These are phyloP conservation scores for Solen grandis DNA, from an alignment of 1,140 invertebrate species.

Conservation along the genomic window DNA sequence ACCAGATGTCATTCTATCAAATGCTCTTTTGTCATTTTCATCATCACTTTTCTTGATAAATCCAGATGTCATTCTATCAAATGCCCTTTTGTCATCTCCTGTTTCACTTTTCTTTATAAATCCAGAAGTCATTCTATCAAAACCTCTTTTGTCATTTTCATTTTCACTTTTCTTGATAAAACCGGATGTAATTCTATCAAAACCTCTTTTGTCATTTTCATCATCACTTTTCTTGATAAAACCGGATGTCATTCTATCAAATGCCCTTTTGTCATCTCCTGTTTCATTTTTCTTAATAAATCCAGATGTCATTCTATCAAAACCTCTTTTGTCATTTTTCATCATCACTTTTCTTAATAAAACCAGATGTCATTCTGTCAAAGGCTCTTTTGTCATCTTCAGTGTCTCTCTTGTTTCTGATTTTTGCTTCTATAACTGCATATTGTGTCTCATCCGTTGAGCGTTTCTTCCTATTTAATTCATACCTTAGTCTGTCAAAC, in stretches of 20 bases:
- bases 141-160: background rate
- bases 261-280: background rate
- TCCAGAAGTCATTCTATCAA: slow-evolving; percentile 32
- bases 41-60: slow-evolving; percentile 36
- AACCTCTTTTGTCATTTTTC: no score
- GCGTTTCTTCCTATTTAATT: slow-evolving; percentile 24
- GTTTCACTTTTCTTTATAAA: slow-evolving; percentile 27
- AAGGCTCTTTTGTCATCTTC: background rate
- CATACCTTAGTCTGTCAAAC: background rate
- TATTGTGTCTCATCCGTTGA: background rate
- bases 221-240: slow-evolving; percentile 12
- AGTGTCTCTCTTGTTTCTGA: background rate
- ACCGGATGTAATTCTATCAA: slow-evolving; percentile 11
- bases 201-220: background rate
- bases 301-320: background rate
- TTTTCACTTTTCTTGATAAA: slow-evolving; percentile 38
- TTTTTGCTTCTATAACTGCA: background rate
- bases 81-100: background rate
- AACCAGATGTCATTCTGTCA: slow-evolving; percentile 2
- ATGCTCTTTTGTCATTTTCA: slow-evolving; percentile 3
- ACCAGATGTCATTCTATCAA: slow-evolving; percentile 7
- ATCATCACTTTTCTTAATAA: slow-evolving; percentile 27
- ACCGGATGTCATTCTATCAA: slow-evolving; percentile 4
- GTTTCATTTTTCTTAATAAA: slow-evolving; percentile 1
- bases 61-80: slow-evolving; percentile 15